phyloP scores from a whole-genome alignment of 2,888 invertebrate species.

The Hylaea fasciaria region DNA sequence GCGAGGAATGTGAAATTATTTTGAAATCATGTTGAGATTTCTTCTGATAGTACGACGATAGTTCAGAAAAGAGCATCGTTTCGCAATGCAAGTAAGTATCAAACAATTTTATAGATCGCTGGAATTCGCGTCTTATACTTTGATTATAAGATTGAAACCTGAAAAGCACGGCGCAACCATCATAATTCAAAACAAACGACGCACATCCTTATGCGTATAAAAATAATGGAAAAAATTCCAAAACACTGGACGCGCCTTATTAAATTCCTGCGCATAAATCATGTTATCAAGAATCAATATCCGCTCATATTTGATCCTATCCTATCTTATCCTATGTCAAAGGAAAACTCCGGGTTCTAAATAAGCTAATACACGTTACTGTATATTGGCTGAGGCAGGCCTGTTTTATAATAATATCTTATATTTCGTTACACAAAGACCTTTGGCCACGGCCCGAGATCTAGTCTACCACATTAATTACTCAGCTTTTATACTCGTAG shows the following conservation, averaged over 20 bases:
- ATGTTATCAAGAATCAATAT: slow-evolving; percentile 35
- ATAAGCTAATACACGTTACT: slow-evolving; percentile 10
- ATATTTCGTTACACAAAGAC: slow-evolving; percentile 1
- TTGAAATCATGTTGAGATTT: too few relatives aligned
- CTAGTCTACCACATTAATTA: slow-evolving; percentile 10
- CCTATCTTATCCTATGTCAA: slow-evolving; percentile 38
- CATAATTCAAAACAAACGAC: too few relatives aligned
- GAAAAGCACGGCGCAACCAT: too few relatives aligned
- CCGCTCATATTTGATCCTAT: slow-evolving; percentile 33
- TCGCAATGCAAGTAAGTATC: too few relatives aligned
- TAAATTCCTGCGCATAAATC: slow-evolving; percentile 31
- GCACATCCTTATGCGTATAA: too few relatives aligned
- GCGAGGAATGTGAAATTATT: too few relatives aligned
- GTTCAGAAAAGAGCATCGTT: too few relatives aligned
- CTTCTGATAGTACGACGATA: too few relatives aligned
- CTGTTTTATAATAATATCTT: slow-evolving; percentile 19
- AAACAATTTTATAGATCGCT: too few relatives aligned
- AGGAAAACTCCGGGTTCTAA: slow-evolving; percentile 37
- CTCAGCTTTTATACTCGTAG: neutral
- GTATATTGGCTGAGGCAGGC: slow-evolving; percentile 5
- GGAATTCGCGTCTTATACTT: too few relatives aligned
- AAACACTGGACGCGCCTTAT: slow-evolving; percentile 20
- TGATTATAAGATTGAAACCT: too few relatives aligned
- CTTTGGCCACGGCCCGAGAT: slow-evolving; percentile 1
- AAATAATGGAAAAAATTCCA: slow-evolving; percentile 15